Base-by-base conservation (phyloP, 2,797 vertebrate genomes). In the Rhyacichthys aspro region DNA sequence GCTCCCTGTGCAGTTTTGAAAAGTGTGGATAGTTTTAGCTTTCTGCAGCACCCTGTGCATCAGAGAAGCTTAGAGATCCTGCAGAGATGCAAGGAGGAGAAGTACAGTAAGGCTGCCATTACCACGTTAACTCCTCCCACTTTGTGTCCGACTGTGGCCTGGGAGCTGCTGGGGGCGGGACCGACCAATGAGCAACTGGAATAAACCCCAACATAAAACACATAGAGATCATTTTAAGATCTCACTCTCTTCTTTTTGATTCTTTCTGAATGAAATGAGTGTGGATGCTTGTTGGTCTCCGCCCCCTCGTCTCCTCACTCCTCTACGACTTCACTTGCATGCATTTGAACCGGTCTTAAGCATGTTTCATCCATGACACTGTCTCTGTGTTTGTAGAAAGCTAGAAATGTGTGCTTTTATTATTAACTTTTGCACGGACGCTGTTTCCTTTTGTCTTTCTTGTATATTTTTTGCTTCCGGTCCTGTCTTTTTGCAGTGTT, bases 61-160 rank as follows among this genome's bases (percentile, higher is more conserved):
- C 98, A 99, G 94, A 96, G 97, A 92, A 99, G 98, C 95, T 98
- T 99, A 96, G 97, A 98, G 95, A 99, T 99, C 93, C 98, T 99
- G 88, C 97, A 99, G 93, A 97, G 95, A 90, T 99, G 97, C 95
- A 98, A 99, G 93, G 97, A 98, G 90, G 97, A 99, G 93, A 97
- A 97, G 95, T 91, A 98, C 96, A 99, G 98, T 99, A 98, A 97
- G 97, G 94, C 94, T 93, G 87, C 86, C 61, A 85, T 90, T 90
- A 86, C 89, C 50, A 74, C 76, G 86, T 82, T 63, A 90, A 86
- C 90, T 91, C 78, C 80, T 83, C 80, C 81, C 81, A 81, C 83
- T 85, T 84, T 70, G 62, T 72, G 58, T 77, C 53, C 63, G 48
- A 76, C 23, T 58, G 17, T 55, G 63, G 69, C 32, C 3, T 17